Evolutionary conservation across 2,797 vertebrate species (phyloP).

Genomic region (Vultur gryphus): DNA sequence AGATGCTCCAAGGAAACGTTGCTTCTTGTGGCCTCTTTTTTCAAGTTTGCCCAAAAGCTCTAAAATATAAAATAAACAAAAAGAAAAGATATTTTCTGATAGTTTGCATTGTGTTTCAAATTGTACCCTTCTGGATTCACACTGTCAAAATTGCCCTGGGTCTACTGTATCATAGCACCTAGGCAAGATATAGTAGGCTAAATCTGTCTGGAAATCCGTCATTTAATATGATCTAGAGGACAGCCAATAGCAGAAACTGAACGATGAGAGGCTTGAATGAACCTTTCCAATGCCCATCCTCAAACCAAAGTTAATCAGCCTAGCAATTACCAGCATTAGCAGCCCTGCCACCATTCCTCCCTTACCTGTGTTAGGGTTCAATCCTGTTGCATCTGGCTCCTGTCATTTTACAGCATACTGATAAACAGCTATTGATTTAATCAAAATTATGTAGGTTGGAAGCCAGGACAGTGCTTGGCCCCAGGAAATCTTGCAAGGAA

Average conservation of each 20-base stretch:
- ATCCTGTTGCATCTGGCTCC: conserved; percentile 16
- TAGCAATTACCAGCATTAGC: not conserved
- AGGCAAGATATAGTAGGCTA: not conserved
- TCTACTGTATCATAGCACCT: not conserved
- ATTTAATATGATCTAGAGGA: not conserved
- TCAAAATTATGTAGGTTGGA: not conserved
- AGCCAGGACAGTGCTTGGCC: conserved; percentile 35
- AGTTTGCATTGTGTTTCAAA: not conserved
- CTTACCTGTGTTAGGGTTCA: not conserved
- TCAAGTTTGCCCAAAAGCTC: not conserved
- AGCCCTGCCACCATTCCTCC: not conserved
- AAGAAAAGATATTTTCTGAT: not conserved
- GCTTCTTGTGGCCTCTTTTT: not conserved
- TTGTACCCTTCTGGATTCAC: not conserved
- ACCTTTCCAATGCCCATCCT: not conserved
- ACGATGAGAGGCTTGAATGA: not conserved
- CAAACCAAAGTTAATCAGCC: not conserved
- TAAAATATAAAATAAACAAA: not conserved
- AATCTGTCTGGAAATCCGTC: not conserved
- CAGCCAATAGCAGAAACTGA: not conserved
- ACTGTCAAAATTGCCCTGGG: not conserved
- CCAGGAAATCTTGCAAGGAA: conserved; percentile 26
- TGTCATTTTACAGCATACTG: not conserved
- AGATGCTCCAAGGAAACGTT: not conserved
- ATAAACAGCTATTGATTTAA: conserved; percentile 20